Conservation (phyloP, 1,140 invertebrate species). For the Psix sp. region DNA sequence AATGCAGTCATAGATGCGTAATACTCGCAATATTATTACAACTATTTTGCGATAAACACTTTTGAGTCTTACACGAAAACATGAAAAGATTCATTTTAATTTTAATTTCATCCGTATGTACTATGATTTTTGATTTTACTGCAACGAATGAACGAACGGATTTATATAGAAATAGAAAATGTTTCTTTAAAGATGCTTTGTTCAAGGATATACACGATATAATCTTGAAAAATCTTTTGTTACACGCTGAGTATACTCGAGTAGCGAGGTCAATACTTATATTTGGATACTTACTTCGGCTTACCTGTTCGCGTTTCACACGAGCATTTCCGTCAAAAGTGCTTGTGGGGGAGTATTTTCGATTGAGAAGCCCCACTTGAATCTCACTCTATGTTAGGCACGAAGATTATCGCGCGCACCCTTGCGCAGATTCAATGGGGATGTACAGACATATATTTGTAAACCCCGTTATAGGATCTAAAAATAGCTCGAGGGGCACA, state of each 20-base stretch:
- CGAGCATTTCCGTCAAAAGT: conserved; percentile 37
- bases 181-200: no score
- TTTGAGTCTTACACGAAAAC: no score
- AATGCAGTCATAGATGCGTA: no score
- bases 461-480: conserved; percentile 34
- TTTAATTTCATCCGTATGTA: no score
- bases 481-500: conserved; percentile 34
- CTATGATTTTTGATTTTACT: no score
- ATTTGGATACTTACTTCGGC: conserved; percentile 16
- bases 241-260: conserved; percentile 7
- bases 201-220: no score
- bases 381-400: conserved; percentile 16
- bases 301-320: conserved; percentile 50
- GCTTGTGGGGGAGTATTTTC: conserved; percentile 40
- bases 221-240: conserved; percentile 16
- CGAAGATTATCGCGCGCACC: conserved; percentile 50
- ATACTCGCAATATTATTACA: no score
- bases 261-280: conserved; percentile 23
- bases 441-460: conserved; percentile 47
- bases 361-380: conserved; percentile 44
- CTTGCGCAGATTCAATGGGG: conserved; percentile 31
- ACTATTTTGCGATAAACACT: no score
- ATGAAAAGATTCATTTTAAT: no score
- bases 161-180: no score
- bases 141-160: no score